A percentile compares a stretch with the other conserved stretches of the same genome.
phyloP scores from a whole-genome alignment of 2,888 invertebrate genomes.

The Ectobius pallidus region DNA sequence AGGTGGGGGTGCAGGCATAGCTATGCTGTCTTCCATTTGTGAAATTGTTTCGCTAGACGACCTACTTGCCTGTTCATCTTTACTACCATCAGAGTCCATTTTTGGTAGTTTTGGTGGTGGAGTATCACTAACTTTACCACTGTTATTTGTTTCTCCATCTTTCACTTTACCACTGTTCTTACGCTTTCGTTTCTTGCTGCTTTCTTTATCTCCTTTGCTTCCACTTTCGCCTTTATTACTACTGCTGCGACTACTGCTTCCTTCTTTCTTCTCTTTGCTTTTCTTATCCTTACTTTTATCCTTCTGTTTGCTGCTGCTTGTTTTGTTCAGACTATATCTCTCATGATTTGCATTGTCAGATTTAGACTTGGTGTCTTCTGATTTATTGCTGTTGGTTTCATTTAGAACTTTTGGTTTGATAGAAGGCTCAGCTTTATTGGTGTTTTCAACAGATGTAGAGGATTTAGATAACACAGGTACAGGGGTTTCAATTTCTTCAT shows the following conservation, averaged over 20 bases:
- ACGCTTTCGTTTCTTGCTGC: slow-evolving; percentile 42
- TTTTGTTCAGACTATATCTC: slow-evolving; percentile 35
- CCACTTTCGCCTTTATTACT: slow-evolving; percentile 42
- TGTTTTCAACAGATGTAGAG: slow-evolving; percentile 13
- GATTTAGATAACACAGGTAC: slow-evolving; percentile 11
- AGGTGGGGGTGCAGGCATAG: no score
- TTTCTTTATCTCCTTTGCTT: slow-evolving; percentile 45
- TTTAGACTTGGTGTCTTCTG: slow-evolving; percentile 28
- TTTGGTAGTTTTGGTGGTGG: slow-evolving; percentile 32
- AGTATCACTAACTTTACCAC: slow-evolving; percentile 18
- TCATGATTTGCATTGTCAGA: slow-evolving; percentile 26
- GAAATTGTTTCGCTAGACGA: slow-evolving; percentile 2
- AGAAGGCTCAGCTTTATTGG: neutral
- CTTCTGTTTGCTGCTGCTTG: slow-evolving; percentile 41
- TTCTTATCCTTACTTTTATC: slow-evolving; percentile 43
- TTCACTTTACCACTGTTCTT: slow-evolving; percentile 35
- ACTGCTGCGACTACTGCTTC: slow-evolving; percentile 32
- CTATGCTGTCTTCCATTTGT: no score
- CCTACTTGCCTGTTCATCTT: slow-evolving; percentile 12
- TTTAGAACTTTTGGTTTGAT: slow-evolving; percentile 13
- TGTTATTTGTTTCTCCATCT: slow-evolving; percentile 34
- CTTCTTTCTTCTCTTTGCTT: slow-evolving; percentile 44
- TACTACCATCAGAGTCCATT: slow-evolving; percentile 26
- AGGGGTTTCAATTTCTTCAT: slow-evolving; percentile 40
- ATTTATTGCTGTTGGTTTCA: slow-evolving; percentile 16